These are phyloP conservation scores for Sebastes ruberrimus DNA, from an alignment of 2,797 vertebrate genomes.

Conservation along the genomic window DNA sequence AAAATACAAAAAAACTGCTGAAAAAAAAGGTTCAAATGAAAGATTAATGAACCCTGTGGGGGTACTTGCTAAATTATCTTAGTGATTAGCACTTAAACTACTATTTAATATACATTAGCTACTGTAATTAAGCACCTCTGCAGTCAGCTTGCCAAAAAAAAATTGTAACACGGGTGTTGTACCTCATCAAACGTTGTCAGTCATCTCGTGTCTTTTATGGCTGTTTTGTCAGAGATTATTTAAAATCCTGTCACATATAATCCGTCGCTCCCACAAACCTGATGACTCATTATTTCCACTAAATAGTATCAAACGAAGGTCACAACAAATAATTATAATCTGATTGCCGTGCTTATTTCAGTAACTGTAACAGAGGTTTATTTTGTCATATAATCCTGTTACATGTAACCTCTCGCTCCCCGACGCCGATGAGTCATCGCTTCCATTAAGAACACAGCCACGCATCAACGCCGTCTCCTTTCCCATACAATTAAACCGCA, in stretches of 20 bases:
- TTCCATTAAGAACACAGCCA: conserved; percentile 61
- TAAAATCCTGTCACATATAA: conserved; percentile 18
- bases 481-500: not conserved
- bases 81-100: conserved; percentile 11
- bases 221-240: conserved; percentile 12
- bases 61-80: not conserved
- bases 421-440: conserved; percentile 54
- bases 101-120: conserved; percentile 5
- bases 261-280: not conserved
- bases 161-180: not conserved
- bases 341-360: conserved; percentile 36
- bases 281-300: conserved; percentile 31
- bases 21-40: not conserved
- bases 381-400: conserved; percentile 52
- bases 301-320: conserved; percentile 47
- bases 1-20: not conserved
- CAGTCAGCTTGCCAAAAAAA: not conserved
- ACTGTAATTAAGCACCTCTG: conserved; percentile 20
- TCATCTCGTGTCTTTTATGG: not conserved
- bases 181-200: not conserved
- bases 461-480: not conserved
- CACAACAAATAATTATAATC: conserved; percentile 34
- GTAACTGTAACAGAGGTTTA: conserved; percentile 33
- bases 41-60: conserved; percentile 20
- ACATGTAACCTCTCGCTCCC: conserved; percentile 42